A percentile compares a stretch with the other conserved stretches of the same genome.
Conservation (phyloP, 2,888 invertebrate genomes). For the Eupithecia centaureata region DNA sequence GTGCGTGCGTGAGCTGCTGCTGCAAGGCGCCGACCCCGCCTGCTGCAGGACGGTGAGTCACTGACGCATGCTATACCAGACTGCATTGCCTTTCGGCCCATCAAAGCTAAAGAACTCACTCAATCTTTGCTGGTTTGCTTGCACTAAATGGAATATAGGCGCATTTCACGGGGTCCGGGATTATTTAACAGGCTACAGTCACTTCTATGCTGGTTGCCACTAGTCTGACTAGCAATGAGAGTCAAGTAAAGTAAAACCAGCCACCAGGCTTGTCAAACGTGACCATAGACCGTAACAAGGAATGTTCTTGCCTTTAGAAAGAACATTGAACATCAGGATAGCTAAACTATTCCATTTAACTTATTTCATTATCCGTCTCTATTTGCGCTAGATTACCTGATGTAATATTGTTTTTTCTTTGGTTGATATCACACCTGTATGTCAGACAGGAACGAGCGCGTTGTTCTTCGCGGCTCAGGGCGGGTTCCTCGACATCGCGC, state of each 20-base stretch:
- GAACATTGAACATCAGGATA: no score
- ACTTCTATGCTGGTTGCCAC: neutral
- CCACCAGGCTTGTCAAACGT: no score
- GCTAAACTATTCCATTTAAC: no score
- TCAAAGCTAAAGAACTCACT: neutral
- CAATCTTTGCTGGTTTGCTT: neutral
- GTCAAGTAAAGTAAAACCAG: neutral
- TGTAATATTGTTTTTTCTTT: neutral
- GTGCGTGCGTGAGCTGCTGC: conserved; percentile 93
- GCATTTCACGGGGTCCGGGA: neutral
- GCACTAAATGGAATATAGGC: neutral
- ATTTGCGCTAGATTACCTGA: neutral
- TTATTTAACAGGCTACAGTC: neutral
- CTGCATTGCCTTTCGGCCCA: neutral
- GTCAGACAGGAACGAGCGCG: conserved; percentile 95
- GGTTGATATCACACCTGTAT: conserved; percentile 18
- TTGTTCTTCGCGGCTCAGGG: conserved; percentile 97
- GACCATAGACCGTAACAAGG: no score
- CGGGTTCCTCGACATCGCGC: conserved; percentile 93
- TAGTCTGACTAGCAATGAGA: neutral
- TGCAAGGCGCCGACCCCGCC: conserved; percentile 95
- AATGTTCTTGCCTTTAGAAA: no score
- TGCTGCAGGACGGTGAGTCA: conserved; percentile 88
- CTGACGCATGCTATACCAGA: neutral
- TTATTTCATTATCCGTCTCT: neutral